phyloP scores from a whole-genome alignment of 2,113 vertebrate species.

The Protobothrops flavoviridis region DNA sequence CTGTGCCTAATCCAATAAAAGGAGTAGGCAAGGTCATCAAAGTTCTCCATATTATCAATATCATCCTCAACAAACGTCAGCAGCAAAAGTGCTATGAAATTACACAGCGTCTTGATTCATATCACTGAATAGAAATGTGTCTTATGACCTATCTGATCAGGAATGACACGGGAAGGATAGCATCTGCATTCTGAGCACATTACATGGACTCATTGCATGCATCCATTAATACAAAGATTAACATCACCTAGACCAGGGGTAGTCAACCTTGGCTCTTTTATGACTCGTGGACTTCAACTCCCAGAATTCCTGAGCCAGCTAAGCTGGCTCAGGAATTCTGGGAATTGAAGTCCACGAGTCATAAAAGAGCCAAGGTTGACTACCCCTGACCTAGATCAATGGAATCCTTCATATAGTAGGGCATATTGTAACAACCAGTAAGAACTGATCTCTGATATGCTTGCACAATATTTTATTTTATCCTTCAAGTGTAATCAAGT shows the following conservation, averaged over 20 bases:
- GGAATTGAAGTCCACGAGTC: too few relatives aligned
- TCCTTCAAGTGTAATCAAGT: constrained; percentile 2
- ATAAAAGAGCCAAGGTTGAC: too few relatives aligned
- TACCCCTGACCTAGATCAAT: not conserved
- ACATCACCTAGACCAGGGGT: not conserved
- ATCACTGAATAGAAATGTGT: not conserved
- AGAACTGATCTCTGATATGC: not conserved
- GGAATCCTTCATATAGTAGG: not conserved
- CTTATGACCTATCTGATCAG: not conserved
- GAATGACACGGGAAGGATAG: not conserved
- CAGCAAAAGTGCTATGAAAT: not conserved
- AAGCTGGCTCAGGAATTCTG: too few relatives aligned
- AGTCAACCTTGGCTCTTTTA: too few relatives aligned
- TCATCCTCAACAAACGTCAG: not conserved
- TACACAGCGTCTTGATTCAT: not conserved
- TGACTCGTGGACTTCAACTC: too few relatives aligned
- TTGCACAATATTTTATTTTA: not conserved
- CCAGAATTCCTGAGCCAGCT: too few relatives aligned
- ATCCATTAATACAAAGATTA: not conserved
- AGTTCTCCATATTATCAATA: not conserved
- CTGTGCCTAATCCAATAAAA: not conserved
- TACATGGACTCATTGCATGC: not conserved
- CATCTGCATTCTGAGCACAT: constrained; percentile 1
- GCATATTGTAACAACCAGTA: fast-evolving
- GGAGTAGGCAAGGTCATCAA: not conserved